A percentile compares a stretch with the other conserved stretches of the same genome.
Conservation (phyloP, 2,797 vertebrate species). For the Carduelis carduelis region DNA sequence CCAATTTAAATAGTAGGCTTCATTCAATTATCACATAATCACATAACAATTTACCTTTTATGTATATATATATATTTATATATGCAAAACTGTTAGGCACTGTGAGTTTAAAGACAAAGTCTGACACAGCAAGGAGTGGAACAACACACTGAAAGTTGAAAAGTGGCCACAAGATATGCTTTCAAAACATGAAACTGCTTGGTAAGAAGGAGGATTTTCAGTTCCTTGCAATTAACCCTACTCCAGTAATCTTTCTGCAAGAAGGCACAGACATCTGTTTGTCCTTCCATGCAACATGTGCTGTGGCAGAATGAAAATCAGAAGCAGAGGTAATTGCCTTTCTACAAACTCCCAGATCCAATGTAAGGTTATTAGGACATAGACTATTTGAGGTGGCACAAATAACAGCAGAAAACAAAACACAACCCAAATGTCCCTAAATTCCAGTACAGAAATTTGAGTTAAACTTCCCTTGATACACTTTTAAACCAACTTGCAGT, state of each 20-base stretch:
- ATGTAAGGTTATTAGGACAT: not conserved
- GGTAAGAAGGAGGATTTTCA: not conserved
- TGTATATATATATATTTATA: not conserved
- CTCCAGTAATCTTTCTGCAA: not conserved
- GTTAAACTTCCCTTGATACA: not conserved
- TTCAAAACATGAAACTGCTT: not conserved
- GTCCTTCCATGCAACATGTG: not conserved
- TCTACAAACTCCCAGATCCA: not conserved
- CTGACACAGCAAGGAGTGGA: not conserved
- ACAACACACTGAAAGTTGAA: not conserved
- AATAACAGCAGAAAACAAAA: not conserved
- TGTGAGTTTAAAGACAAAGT: not conserved
- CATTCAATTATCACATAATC: not conserved
- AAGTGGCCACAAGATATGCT: not conserved
- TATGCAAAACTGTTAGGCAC: not conserved
- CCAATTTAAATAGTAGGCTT: not conserved
- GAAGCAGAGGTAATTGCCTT: not conserved
- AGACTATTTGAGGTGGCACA: not conserved
- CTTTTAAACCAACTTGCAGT: not conserved
- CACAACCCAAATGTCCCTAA: not conserved
- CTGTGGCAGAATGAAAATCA: constrained; percentile 13
- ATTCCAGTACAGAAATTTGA: not conserved
- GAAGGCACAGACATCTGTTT: not conserved
- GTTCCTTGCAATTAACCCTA: not conserved
- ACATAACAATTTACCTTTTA: not conserved